Percentiles rank a stretch among this genome's conserved stretches.
These are phyloP conservation scores for Aptenodytes forsteri DNA, from an alignment of 2,113 vertebrate genomes.

Conservation along the genomic window DNA sequence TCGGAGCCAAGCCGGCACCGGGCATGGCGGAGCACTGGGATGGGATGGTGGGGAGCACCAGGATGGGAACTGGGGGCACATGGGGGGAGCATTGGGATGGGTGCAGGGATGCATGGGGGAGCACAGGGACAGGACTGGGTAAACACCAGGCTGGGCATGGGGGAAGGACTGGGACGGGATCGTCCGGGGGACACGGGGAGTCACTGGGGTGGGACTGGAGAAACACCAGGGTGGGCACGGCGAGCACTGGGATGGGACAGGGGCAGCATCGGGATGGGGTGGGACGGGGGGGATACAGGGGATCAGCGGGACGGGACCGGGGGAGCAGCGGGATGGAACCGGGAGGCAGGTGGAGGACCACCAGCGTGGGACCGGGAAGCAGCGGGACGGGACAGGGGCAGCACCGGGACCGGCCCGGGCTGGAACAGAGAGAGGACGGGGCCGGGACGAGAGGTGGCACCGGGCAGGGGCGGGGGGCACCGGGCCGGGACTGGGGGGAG, in stretches of 20 bases:
- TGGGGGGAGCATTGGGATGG: background rate
- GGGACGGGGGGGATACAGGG: no score
- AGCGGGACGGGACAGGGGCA: background rate
- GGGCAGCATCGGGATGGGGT: background rate
- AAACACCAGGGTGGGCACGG: background rate
- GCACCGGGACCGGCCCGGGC: background rate
- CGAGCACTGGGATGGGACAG: background rate
- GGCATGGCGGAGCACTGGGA: background rate
- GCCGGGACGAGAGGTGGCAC: background rate
- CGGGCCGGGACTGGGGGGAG: background rate
- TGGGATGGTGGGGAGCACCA: background rate
- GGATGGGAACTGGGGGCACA: background rate
- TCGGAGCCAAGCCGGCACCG: fast-evolving
- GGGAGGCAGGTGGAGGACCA: background rate
- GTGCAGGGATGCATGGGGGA: background rate
- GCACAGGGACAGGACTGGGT: background rate
- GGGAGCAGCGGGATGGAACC: background rate
- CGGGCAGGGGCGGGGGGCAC: background rate
- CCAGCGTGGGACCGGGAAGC: background rate
- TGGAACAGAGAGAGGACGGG: background rate
- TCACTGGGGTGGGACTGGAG: background rate
- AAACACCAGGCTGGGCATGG: background rate
- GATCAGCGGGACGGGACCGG: background rate
- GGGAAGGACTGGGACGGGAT: background rate
- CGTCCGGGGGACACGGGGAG: background rate